Percentiles rank a stretch among this genome's conserved stretches.
These are phyloP conservation scores for Imbricaverruca yamaguchii DNA, from an alignment of 2,888 invertebrate genomes.

Conservation along the genomic window DNA sequence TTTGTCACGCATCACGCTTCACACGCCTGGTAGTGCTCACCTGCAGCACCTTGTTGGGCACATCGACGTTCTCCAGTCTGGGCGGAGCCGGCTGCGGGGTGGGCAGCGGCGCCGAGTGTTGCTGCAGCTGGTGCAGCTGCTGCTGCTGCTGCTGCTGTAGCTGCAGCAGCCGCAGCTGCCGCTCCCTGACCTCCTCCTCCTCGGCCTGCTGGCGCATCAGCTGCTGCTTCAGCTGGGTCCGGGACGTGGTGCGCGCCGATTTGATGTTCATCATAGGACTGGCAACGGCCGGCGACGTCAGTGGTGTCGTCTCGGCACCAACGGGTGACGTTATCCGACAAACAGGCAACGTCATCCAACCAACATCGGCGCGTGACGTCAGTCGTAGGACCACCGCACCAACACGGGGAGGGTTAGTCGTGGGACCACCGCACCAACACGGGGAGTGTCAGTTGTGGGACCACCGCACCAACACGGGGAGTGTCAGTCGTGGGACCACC, in stretches of 20 bases:
- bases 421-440: too few relatives aligned
- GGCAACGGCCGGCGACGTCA: neutral
- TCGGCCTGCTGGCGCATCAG: constrained; percentile 25
- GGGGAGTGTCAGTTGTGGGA: too few relatives aligned
- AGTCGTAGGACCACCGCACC: too few relatives aligned
- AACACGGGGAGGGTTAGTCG: too few relatives aligned
- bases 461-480: too few relatives aligned
- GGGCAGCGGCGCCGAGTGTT: neutral
- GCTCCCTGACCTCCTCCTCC: constrained; percentile 21
- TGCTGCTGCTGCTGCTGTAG: constrained; percentile 10
- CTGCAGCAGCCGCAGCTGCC: neutral
- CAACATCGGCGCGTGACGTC: too few relatives aligned
- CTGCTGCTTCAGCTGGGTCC: constrained; percentile 26
- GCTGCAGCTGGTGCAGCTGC: constrained; percentile 2
- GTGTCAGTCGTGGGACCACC: too few relatives aligned
- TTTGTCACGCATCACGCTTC: neutral
- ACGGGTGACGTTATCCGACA: too few relatives aligned
- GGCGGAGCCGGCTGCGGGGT: neutral
- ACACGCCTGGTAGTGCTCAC: neutral
- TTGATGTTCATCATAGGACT: constrained; percentile 16
- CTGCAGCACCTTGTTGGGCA: constrained; percentile 21
- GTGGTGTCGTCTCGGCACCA: too few relatives aligned
- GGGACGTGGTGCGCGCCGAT: constrained; percentile 25
- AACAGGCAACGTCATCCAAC: too few relatives aligned
- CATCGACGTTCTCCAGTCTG: neutral